Percentiles rank a stretch among this genome's conserved stretches.
These are phyloP conservation scores for Nestor notabilis DNA, from an alignment of 2,113 vertebrate species.

Conservation along the genomic window DNA sequence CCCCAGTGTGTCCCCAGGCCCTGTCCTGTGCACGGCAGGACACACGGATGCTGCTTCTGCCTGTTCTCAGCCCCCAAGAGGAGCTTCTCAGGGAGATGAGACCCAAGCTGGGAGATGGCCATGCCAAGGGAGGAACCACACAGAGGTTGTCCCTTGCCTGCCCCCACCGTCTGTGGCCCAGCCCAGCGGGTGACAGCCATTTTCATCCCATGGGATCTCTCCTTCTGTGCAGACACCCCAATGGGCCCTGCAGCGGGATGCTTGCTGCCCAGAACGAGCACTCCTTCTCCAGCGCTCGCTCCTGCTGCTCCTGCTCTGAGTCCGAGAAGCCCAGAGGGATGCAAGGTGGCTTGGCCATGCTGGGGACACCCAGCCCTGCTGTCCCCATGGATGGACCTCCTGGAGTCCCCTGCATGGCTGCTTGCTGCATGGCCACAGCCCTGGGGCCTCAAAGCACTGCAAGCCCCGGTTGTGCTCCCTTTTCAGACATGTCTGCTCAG, in stretches of 20 bases:
- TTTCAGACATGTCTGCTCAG: background rate
- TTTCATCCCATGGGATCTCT: background rate
- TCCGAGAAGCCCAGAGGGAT: background rate
- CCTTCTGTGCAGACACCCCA: fast-evolving
- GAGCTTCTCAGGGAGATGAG: background rate
- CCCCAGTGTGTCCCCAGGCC: background rate
- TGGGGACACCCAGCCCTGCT: background rate
- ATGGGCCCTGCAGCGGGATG: background rate
- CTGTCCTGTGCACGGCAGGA: background rate
- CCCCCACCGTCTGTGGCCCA: background rate
- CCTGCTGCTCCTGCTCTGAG: background rate
- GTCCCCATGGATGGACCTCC: background rate
- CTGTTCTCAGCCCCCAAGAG: background rate
- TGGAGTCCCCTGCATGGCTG: fast-evolving
- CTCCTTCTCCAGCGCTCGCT: background rate
- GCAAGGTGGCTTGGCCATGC: background rate
- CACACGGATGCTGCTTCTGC: background rate
- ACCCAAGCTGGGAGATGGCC: background rate
- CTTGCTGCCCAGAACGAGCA: background rate
- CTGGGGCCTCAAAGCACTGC: background rate
- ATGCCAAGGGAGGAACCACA: fast-evolving
- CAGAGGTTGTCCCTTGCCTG: background rate
- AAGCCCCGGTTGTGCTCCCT: background rate
- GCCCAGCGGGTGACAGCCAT: background rate
- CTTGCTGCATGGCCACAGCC: background rate